Conservation (phyloP, 2,888 invertebrate species). For the Agonopterix arenella region DNA sequence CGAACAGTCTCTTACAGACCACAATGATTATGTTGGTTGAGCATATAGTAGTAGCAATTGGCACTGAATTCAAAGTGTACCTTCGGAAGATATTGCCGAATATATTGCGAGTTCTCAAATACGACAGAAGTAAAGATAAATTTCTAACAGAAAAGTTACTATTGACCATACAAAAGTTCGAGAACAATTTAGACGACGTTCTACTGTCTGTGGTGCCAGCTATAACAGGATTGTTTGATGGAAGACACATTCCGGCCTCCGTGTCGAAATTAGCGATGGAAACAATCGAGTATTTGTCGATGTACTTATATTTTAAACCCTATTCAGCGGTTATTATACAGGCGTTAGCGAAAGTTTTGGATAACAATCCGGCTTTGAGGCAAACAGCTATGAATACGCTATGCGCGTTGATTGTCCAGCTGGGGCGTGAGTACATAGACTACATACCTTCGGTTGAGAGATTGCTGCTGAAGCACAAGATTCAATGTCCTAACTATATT, state of each 20-base stretch:
- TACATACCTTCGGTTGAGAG: conserved; percentile 95
- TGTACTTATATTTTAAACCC: conserved; percentile 93
- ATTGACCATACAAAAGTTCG: conserved; percentile 93
- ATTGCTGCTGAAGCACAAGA: conserved; percentile 87
- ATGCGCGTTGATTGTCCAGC: conserved; percentile 89
- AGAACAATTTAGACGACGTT: conserved; percentile 96
- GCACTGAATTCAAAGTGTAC: conserved; percentile 97
- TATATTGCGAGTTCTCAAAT: conserved; percentile 92
- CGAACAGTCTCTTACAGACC: conserved; percentile 88
- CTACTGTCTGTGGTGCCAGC: conserved; percentile 96
- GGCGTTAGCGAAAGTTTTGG: conserved; percentile 91
- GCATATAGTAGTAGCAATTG: conserved; percentile 94
- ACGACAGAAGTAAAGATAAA: conserved; percentile 91
- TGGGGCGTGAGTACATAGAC: conserved; percentile 94
- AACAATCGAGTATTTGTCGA: conserved; percentile 93
- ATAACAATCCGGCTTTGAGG: conserved; percentile 86
- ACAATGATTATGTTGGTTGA: conserved; percentile 94
- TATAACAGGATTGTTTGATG: conserved; percentile 93
- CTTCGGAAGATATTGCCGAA: conserved; percentile 95
- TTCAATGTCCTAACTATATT: conserved; percentile 86
- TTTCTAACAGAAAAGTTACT: conserved; percentile 89
- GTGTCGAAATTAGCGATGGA: conserved; percentile 86
- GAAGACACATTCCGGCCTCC: conserved; percentile 86
- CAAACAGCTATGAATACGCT: conserved; percentile 93
- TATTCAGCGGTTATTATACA: conserved; percentile 96